Base-by-base conservation (phyloP, 2,888 invertebrate species). In the Limulus polyphemus region DNA sequence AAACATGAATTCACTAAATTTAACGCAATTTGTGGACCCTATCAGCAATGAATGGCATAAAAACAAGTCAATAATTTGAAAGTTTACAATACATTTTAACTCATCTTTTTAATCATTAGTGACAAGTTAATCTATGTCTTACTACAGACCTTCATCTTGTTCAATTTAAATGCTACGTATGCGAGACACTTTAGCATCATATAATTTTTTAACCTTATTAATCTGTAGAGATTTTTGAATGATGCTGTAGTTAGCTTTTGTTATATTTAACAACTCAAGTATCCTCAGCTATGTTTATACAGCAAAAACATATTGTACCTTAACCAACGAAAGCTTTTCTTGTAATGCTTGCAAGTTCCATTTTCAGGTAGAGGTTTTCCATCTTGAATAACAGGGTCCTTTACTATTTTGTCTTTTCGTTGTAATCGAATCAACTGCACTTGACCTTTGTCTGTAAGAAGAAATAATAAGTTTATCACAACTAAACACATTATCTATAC, bases 301-400 rank as follows among this genome's bases (percentile, higher is more conserved):
- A 14, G 4, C 13, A 57, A 65, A 32, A 32, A 32, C 7, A 7
- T 32, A 3, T 32, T 32, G 60, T 67, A 77, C 76, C 78, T 75
- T 57, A 79, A 73, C 79, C 79, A 79, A 13, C 79, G 71, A 68
- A 72, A 78, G 69, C 78, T 79, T 68, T 78, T 77, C 72, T 76
- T 78, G 72, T 77, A 79, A 67, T 79, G 79, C 65, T 74, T 75
- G 70, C 79, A 79, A 11, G 77, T 73, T 47, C 79, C 79, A 61
- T 73, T 70, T 16, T 73, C 71, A 7, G 79, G 78, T 54, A 79
- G 71, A 1, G 77, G 75, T 56, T 71, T 71, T 4, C 78, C 79
- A 59, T 74, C 73, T 61, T 75, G 73, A 46, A 79, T 75, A 13
- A 72, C 71, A n/a, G 76, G 74, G 62, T 77, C 76, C 56, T 74